A percentile compares a stretch with the other conserved stretches of the same genome.
These are phyloP conservation scores for Glyptemys insculpta DNA, from an alignment of 2,797 vertebrate species.

Conservation along the genomic window DNA sequence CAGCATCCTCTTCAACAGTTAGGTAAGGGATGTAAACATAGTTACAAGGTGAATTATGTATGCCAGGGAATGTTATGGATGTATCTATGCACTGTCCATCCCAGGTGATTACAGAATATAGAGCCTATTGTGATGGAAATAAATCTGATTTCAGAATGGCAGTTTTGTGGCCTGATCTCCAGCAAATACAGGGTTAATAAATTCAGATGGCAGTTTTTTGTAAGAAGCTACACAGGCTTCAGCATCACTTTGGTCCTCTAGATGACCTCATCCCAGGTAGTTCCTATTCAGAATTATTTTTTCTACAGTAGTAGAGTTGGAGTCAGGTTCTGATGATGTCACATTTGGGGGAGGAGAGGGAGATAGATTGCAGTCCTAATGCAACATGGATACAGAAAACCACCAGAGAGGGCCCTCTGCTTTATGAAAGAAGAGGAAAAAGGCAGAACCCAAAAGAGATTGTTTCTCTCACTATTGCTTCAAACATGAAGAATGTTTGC, in stretches of 20 bases:
- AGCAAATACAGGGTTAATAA: constrained; percentile 54
- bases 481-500: constrained; percentile 71
- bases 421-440: constrained; percentile 63
- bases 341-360: constrained; percentile 67
- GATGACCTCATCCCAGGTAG: constrained; percentile 79
- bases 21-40: constrained; percentile 56
- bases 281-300: constrained; percentile 76
- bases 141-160: constrained; percentile 66
- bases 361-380: constrained; percentile 75
- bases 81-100: constrained; percentile 52
- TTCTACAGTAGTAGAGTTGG: constrained; percentile 67
- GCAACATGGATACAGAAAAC: constrained; percentile 70
- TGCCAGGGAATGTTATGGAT: constrained; percentile 26
- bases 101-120: background rate
- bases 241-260: constrained; percentile 59
- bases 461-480: constrained; percentile 59
- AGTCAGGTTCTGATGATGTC: constrained; percentile 78
- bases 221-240: constrained; percentile 58
- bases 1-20: constrained; percentile 68
- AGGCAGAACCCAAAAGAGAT: constrained; percentile 57
- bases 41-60: constrained; percentile 23
- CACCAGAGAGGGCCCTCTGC: constrained; percentile 64
- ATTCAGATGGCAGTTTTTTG: constrained; percentile 59
- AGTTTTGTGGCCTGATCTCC: constrained; percentile 67
- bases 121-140: background rate